Evolutionary conservation across 1,140 invertebrate species (phyloP).

Genomic region (Papilio aristodemus): DNA sequence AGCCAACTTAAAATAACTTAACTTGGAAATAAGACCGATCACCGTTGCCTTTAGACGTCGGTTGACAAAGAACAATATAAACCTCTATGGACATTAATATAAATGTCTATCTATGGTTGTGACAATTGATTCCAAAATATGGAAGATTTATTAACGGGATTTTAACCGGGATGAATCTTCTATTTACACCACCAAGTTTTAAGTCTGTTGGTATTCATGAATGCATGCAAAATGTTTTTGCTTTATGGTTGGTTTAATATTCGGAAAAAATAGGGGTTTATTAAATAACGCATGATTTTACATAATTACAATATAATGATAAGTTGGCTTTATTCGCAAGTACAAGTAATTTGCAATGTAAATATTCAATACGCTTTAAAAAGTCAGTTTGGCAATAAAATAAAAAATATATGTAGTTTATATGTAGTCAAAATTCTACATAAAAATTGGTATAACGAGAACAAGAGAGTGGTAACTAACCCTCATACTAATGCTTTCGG

Average conservation of each 20-base stretch:
- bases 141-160: too few relatives aligned
- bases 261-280: neutral
- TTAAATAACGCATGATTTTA: conserved; percentile 2
- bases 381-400: too few relatives aligned
- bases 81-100: too few relatives aligned
- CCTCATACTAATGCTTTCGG: conserved; percentile 71
- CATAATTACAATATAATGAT: conserved; percentile 21
- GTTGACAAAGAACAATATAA: too few relatives aligned
- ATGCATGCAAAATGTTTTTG: neutral
- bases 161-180: too few relatives aligned
- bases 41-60: neutral
- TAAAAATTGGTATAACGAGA: conserved; percentile 46
- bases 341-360: neutral
- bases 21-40: neutral
- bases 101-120: too few relatives aligned
- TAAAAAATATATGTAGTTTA: neutral
- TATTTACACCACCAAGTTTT: too few relatives aligned
- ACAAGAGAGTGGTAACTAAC: conserved; percentile 67
- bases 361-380: neutral
- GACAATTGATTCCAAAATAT: too few relatives aligned
- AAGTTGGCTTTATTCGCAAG: conserved; percentile 21
- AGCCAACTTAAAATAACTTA: conserved; percentile 1
- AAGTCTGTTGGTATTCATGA: too few relatives aligned
- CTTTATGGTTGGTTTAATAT: neutral
- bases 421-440: neutral